Conservation (phyloP, 1,140 invertebrate genomes). For the Psix sp. region DNA sequence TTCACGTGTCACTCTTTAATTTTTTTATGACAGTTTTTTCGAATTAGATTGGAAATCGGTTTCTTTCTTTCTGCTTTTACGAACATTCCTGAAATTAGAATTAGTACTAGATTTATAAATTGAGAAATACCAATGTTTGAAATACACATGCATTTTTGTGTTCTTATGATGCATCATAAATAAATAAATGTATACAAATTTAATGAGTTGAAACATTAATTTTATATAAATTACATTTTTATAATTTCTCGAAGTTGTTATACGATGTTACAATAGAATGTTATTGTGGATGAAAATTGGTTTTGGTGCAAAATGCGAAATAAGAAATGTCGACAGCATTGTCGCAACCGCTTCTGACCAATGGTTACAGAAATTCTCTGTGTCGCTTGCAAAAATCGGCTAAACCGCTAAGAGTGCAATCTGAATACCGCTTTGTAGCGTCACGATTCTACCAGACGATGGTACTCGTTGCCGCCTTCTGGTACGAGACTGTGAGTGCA, state of each 20-base stretch:
- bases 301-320: slow-evolving; percentile 34
- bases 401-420: slow-evolving; percentile 78
- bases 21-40: slow-evolving; percentile 30
- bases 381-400: slow-evolving; percentile 71
- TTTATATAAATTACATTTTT: no score
- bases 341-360: slow-evolving; percentile 68
- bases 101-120: no score
- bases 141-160: no score
- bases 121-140: no score
- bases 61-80: not conserved
- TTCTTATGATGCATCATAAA: no score
- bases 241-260: slow-evolving; percentile 9
- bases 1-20: slow-evolving; percentile 25
- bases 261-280: slow-evolving; percentile 33
- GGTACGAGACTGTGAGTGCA: not conserved
- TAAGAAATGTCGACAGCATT: slow-evolving; percentile 51
- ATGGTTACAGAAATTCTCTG: slow-evolving; percentile 71
- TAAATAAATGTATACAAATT: no score
- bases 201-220: no score
- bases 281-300: not conserved
- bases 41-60: not conserved
- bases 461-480: slow-evolving; percentile 65
- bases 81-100: no score
- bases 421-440: slow-evolving; percentile 76
- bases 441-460: slow-evolving; percentile 71